These are phyloP conservation scores for Eciton burchellii DNA, from an alignment of 1,140 invertebrate genomes.

Conservation along the genomic window DNA sequence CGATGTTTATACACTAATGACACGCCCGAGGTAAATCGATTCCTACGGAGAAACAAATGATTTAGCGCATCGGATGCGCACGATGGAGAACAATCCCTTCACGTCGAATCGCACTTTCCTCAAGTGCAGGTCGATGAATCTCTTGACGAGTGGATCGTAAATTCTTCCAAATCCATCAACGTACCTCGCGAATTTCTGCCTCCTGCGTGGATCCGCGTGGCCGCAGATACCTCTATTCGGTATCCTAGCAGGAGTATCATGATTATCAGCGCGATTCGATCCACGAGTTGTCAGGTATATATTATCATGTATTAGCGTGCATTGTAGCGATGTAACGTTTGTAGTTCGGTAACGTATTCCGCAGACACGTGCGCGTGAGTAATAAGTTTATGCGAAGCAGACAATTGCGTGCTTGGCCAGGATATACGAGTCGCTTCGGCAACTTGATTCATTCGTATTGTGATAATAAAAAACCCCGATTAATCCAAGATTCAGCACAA, in stretches of 20 bases:
- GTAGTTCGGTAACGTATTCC: conserved; percentile 46
- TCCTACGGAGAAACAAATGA: conserved; percentile 14
- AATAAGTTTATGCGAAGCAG: conserved; percentile 38
- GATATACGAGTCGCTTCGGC: conserved; percentile 33
- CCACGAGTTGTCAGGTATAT: conserved; percentile 40
- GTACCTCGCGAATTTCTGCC: background rate
- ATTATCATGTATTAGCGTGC: no score
- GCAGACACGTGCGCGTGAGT: conserved; percentile 31
- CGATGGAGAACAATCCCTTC: background rate
- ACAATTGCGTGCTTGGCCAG: conserved; percentile 4
- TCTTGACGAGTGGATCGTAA: conserved; percentile 1
- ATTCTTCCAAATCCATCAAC: conserved; percentile 37
- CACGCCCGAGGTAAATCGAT: conserved; percentile 19
- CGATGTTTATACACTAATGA: background rate
- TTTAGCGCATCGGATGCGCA: background rate
- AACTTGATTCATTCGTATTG: conserved; percentile 21
- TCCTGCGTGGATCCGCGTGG: background rate
- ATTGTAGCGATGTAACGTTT: conserved; percentile 9
- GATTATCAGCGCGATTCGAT: conserved; percentile 18
- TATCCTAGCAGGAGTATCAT: conserved; percentile 16
- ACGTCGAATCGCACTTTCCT: background rate
- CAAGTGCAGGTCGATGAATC: conserved; percentile 42
- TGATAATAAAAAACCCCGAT: conserved; percentile 24
- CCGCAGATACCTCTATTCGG: background rate
- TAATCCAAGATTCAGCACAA: background rate